Conservation (phyloP, 2,888 invertebrate species). For the Parnassius orleans region DNA sequence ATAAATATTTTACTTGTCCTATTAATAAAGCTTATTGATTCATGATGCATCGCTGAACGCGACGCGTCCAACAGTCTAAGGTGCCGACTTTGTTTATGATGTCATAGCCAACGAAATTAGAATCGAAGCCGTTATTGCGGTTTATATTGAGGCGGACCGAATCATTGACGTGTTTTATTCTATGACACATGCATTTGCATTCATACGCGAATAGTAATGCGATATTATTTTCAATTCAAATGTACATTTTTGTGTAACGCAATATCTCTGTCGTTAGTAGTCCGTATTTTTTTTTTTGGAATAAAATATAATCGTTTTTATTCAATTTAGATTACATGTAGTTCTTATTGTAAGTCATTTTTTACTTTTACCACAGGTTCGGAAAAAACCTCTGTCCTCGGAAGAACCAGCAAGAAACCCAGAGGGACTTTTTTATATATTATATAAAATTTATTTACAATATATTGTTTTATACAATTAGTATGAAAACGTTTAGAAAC, state of each 20-base stretch:
- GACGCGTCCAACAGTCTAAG: conserved; percentile 18
- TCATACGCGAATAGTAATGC: conserved; percentile 14
- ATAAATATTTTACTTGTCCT: not conserved
- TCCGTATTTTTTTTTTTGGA: too few relatives aligned
- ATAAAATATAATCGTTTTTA: too few relatives aligned
- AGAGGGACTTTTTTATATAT: too few relatives aligned
- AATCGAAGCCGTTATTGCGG: conserved; percentile 14
- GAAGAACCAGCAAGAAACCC: too few relatives aligned
- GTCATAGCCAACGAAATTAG: conserved; percentile 16
- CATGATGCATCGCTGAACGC: not conserved
- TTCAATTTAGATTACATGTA: too few relatives aligned
- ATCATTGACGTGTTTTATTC: not conserved
- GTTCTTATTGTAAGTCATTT: too few relatives aligned
- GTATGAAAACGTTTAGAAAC: too few relatives aligned
- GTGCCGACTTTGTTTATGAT: conserved; percentile 1
- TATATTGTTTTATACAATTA: too few relatives aligned
- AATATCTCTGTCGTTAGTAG: too few relatives aligned
- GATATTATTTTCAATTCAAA: not conserved
- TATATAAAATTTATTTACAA: too few relatives aligned
- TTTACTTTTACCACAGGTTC: too few relatives aligned
- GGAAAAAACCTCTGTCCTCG: too few relatives aligned
- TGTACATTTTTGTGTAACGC: not conserved
- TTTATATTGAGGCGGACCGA: not conserved
- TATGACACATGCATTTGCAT: conserved; percentile 18
- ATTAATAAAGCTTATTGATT: conserved; percentile 2